Base-by-base conservation (phyloP, 2,888 invertebrate species). In the Lypha dubia region DNA sequence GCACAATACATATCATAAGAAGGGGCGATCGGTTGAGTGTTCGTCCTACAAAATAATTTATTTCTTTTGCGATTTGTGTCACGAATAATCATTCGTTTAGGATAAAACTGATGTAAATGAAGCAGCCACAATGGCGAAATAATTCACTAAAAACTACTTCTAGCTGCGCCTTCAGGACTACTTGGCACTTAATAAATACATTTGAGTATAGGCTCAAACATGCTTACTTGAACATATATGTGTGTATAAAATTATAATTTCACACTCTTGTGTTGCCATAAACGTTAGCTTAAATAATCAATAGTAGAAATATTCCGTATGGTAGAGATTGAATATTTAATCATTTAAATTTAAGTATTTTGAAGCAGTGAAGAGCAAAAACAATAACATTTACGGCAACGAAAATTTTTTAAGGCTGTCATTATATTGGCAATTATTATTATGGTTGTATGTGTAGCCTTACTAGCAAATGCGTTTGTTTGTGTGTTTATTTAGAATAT, bases 401-500 rank as follows among this genome's bases (percentile, higher is more conserved):
- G 74, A 76, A 28, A 74, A 74, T 67, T 60, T 71, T 49, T 68
- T 62, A 77, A 75, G 58, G 46, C 73, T 80, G 46, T 76, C 65
- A 77, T 83, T 79, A 79, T 65, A 63, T 49, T 65, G 44, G 60
- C 9, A 62, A 8, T 65, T 49, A n/a, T 44, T 71, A 15, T n/a
- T 22, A 28, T 51, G 22, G 22, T 60, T 74, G 3, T 17, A 60
- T 44, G 32, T n/a, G 41, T 9, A 41, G 38, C 8, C 13, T 58
- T 62, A 62, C 6, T 46, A 7, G 13, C 2, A 44, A 60, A 68
- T 76, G 58, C 49, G 49, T 68, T 68, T 38, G 49, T 68, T 68
- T 60, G 60, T 38, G n/a, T 17, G 56, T 35, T 68, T 76, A 58
- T 68, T 58, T 13, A 75, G 32, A 28, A 44, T 46, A 74, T 74